Conservation (phyloP, 2,113 vertebrate genomes). For the Colaptes auratus region DNA sequence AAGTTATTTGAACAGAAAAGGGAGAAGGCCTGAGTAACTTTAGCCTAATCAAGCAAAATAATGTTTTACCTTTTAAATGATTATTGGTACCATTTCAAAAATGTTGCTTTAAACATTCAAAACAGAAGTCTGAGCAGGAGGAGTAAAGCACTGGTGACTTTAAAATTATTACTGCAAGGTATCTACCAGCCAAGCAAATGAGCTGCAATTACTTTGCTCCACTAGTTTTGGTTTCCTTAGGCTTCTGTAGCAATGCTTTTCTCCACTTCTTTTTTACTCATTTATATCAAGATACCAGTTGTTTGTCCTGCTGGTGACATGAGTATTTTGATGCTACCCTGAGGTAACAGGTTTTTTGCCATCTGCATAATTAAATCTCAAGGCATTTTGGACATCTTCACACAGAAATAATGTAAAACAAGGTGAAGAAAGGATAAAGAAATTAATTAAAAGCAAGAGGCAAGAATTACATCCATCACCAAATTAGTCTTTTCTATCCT, state of each 20-base stretch:
- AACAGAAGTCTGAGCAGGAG: neutral
- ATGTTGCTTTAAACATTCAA: neutral
- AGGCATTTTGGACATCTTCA: neutral
- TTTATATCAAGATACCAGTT: neutral
- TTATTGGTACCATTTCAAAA: neutral
- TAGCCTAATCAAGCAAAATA: neutral
- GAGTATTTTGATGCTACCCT: neutral
- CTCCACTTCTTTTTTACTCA: neutral
- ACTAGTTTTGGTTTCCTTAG: neutral
- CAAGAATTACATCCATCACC: neutral
- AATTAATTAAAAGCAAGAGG: neutral
- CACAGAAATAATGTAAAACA: neutral
- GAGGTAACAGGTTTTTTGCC: neutral
- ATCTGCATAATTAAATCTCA: neutral
- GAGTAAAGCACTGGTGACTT: neutral
- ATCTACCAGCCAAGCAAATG: neutral
- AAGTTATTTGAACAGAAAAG: neutral
- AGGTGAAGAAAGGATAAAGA: neutral
- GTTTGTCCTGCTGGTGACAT: neutral
- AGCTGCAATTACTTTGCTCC: neutral
- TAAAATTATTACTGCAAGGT: neutral
- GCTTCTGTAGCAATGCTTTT: neutral
- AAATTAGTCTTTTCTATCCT: neutral
- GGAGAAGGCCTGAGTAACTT: neutral
- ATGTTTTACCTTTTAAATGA: neutral